Conservation (phyloP, 1,140 invertebrate genomes). For the Dendroctonus ponderosae region DNA sequence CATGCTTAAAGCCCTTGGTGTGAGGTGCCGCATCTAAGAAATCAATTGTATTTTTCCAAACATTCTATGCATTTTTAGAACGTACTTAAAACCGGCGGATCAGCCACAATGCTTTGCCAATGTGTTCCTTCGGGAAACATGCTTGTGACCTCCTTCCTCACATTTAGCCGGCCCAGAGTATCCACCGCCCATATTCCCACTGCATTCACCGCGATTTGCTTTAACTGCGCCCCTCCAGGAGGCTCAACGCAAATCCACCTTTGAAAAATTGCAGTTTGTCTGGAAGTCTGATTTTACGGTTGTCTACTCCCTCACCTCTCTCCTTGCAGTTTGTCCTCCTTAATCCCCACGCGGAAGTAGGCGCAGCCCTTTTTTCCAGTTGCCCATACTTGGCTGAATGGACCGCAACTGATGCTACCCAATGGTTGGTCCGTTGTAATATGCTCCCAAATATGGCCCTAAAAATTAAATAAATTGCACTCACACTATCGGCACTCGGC, state of each 20-base stretch:
- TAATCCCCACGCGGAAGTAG: constrained; percentile 73
- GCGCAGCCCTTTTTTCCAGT: constrained; percentile 81
- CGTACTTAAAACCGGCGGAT: constrained; percentile 56
- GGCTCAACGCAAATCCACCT: constrained; percentile 63
- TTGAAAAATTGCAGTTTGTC: not conserved
- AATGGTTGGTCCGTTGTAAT: constrained; percentile 74
- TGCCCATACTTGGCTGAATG: constrained; percentile 75
- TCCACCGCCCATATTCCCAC: constrained; percentile 72
- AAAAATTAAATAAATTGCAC: constrained; percentile 16
- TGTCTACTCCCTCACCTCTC: constrained; percentile 36
- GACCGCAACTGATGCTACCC: constrained; percentile 68
- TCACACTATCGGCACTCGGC: too few species aligned
- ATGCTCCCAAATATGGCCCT: constrained; percentile 79
- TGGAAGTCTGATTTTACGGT: not conserved
- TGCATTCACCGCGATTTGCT: constrained; percentile 71
- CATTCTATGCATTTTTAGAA: not conserved
- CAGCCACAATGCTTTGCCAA: constrained; percentile 65
- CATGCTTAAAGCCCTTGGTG: constrained; percentile 59
- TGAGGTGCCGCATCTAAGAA: constrained; percentile 42
- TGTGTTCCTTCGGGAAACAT: constrained; percentile 71
- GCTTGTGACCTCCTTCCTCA: constrained; percentile 65
- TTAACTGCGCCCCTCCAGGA: constrained; percentile 66
- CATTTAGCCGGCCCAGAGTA: constrained; percentile 60
- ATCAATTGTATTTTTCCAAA: not conserved
- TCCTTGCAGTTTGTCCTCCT: constrained; percentile 63